These are phyloP conservation scores for Phyllopteryx taeniolatus DNA, from an alignment of 2,113 vertebrate genomes.

Conservation along the genomic window DNA sequence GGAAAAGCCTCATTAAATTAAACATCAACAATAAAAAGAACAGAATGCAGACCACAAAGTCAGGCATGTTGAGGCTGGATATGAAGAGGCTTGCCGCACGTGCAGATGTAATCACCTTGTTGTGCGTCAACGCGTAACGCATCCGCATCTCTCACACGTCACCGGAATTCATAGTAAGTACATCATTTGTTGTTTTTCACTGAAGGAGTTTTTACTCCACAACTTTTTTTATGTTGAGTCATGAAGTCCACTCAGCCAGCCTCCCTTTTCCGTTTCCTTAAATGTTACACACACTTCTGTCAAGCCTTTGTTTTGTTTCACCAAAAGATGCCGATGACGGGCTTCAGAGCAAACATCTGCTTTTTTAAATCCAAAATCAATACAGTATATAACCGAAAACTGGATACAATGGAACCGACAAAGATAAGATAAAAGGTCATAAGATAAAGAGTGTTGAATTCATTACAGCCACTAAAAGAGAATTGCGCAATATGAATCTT, in stretches of 20 bases:
- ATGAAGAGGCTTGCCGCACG: neutral
- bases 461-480: too few species aligned
- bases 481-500: too few species aligned
- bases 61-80: neutral
- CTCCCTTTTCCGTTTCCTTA: neutral
- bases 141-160: neutral
- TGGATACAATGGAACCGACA: too few species aligned
- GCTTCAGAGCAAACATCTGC: too few species aligned
- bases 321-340: too few species aligned
- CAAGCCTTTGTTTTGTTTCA: too few species aligned
- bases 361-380: too few species aligned
- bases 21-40: neutral
- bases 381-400: too few species aligned
- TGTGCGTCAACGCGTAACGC: neutral
- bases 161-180: neutral
- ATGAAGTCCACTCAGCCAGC: neutral
- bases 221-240: neutral
- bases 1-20: neutral
- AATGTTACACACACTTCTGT: too few species aligned
- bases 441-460: too few species aligned
- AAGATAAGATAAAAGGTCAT: too few species aligned
- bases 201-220: neutral
- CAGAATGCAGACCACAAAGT: neutral
- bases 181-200: neutral
- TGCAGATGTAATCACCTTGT: neutral